Evolutionary conservation across 2,113 vertebrate species (phyloP), one percentile per base, ranked within the genome.

Genomic region (Blennius ocellaris): DNA sequence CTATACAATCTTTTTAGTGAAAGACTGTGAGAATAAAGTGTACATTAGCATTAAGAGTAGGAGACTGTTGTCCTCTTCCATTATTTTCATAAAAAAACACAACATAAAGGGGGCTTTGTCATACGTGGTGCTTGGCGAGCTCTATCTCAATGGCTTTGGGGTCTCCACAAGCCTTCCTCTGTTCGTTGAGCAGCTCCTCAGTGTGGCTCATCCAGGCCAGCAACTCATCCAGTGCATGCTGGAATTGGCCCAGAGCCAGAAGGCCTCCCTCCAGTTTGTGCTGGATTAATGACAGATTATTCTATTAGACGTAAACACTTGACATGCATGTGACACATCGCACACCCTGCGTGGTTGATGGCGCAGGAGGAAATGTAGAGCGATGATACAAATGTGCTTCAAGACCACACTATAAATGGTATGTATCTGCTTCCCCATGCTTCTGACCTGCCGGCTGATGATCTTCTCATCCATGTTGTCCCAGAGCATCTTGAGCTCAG

Each of bases 111-210:
- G 55, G 48, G 17, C 40, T 72, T 37, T 81, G 80, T 93, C 96
- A 0, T 96, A 99, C 98, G n/a, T 99, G 96, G 89, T 99, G 98
- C 80, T 99, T 99, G 84, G 98, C 98, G 2, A 99, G 96, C 82
- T 98, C 96, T 39, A 99, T 98, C 92, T 99, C 98, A 45, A 99
- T 97, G 85, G 96, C 95, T 90, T 99, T 99, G 38, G 96, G 98
- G 89, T 99, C 97, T 73, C 96, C 96, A 59, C 95, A 96, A 43
- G 96, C 93, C 37, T 97, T 94, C 88, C 95, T 96, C 94, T 99
- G 97, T 71, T 98, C 97, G 17, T 90, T 92, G 14, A 99, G 95
- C 84, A 99, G 91, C 37, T 96, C 97, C 87, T 99, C 97, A 0
- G 98, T 99, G 64, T 99, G 95, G 0, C 94, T 96, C 93, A 99